Conservation (phyloP, 2,888 invertebrate genomes). For the Pasiphila rectangulata region DNA sequence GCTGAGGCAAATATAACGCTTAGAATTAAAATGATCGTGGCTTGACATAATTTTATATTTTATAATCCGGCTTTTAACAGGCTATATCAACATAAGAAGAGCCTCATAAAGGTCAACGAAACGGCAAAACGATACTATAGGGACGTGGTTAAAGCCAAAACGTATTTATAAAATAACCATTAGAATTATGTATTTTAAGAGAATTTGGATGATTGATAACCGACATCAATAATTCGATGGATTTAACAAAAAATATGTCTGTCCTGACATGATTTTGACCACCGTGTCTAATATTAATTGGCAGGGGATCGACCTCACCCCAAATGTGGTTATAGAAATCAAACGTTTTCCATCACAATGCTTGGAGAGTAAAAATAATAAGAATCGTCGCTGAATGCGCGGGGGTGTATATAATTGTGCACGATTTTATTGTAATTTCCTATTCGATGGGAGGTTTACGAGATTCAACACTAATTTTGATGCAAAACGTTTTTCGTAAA, state of each 20-base stretch:
- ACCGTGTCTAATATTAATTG: constrained; percentile 77
- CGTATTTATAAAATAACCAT: too few species aligned
- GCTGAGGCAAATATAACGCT: too few species aligned
- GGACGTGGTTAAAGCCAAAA: too few species aligned
- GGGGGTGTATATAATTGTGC: constrained; percentile 69
- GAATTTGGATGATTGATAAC: constrained; percentile 19
- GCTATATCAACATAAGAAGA: too few species aligned
- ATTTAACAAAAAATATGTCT: constrained; percentile 55
- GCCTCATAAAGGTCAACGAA: too few species aligned
- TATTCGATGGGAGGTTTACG: constrained; percentile 37
- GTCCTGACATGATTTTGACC: constrained; percentile 70
- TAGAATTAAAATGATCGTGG: too few species aligned
- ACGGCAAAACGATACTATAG: too few species aligned
- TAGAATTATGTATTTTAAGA: neutral
- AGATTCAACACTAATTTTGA: constrained; percentile 6
- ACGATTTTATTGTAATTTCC: constrained; percentile 41
- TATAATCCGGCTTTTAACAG: too few species aligned
- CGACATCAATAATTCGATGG: constrained; percentile 22
- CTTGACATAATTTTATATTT: too few species aligned
- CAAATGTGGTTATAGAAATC: constrained; percentile 55
- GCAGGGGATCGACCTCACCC: constrained; percentile 68
- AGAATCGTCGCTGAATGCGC: constrained; percentile 55
- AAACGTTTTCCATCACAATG: constrained; percentile 64
- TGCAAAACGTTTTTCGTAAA: constrained; percentile 6
- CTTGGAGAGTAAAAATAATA: constrained; percentile 69